Conservation (phyloP, 2,797 vertebrate species). For the Alfaro cultratus region DNA sequence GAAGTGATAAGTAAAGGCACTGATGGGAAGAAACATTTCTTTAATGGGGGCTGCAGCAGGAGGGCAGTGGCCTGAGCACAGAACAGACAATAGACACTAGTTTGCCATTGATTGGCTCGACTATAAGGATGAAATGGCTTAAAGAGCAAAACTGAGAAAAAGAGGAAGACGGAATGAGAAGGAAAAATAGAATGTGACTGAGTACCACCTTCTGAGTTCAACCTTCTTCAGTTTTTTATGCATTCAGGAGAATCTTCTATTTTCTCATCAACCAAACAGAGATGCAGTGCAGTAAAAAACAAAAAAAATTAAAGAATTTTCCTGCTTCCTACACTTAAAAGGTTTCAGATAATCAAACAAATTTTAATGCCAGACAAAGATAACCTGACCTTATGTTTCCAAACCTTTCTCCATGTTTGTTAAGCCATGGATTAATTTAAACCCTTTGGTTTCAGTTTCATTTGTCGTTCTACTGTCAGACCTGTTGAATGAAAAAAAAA, state of each 20-base stretch:
- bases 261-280: slow-evolving; percentile 48
- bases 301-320: slow-evolving; percentile 26
- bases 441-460: neutral
- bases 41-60: slow-evolving; percentile 72
- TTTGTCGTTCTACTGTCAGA: neutral
- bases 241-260: slow-evolving; percentile 34
- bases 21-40: slow-evolving; percentile 86
- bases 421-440: neutral
- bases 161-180: slow-evolving; percentile 16
- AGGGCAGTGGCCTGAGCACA: slow-evolving; percentile 67
- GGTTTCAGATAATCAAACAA: neutral
- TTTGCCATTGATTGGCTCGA: slow-evolving; percentile 81
- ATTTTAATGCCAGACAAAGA: neutral
- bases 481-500: neutral
- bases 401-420: neutral
- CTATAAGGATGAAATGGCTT: slow-evolving; percentile 78
- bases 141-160: slow-evolving; percentile 51
- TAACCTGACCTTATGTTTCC: neutral
- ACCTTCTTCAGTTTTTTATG: slow-evolving; percentile 56
- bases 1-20: slow-evolving; percentile 82
- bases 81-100: slow-evolving; percentile 80
- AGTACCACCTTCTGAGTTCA: slow-evolving; percentile 52
- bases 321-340: neutral
- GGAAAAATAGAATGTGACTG: slow-evolving; percentile 26
- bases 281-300: neutral